Evolutionary conservation across 2,113 vertebrate genomes (phyloP).

Genomic region (Anguilla rostrata): DNA sequence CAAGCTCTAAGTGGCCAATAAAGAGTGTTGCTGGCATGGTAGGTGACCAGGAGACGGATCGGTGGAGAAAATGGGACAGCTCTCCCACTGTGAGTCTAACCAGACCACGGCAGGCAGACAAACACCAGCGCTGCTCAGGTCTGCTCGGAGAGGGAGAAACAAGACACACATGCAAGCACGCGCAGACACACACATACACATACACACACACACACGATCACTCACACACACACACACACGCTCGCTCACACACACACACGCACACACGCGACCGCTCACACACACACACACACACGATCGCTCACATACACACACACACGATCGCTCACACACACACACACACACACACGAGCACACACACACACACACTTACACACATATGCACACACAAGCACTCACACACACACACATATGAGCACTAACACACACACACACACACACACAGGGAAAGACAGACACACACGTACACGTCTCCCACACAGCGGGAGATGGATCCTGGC

Average conservation of each 20-base stretch:
- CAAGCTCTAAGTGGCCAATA: neutral
- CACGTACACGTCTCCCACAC: neutral
- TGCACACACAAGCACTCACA: neutral
- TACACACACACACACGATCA: neutral
- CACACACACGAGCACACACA: neutral
- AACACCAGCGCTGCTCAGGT: slow-evolving; percentile 56
- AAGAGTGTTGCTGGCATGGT: slow-evolving; percentile 63
- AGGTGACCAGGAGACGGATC: slow-evolving; percentile 79
- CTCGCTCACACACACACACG: neutral
- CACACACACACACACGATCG: neutral
- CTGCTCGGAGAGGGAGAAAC: slow-evolving; percentile 65
- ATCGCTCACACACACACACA: neutral
- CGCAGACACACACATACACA: neutral
- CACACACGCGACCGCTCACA: no score
- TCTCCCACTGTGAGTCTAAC: slow-evolving; percentile 84
- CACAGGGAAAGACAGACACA: no score
- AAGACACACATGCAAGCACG: slow-evolving; percentile 5
- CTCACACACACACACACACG: neutral
- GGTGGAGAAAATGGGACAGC: slow-evolving; percentile 80
- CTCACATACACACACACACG: neutral
- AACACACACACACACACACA: neutral
- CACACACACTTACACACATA: neutral
- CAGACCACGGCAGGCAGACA: slow-evolving; percentile 75
- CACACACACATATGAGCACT: neutral
- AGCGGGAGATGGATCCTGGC: slow-evolving; percentile 33